These are phyloP conservation scores for Montifringilla adamsi DNA, from an alignment of 2,113 vertebrate genomes.

Conservation along the genomic window DNA sequence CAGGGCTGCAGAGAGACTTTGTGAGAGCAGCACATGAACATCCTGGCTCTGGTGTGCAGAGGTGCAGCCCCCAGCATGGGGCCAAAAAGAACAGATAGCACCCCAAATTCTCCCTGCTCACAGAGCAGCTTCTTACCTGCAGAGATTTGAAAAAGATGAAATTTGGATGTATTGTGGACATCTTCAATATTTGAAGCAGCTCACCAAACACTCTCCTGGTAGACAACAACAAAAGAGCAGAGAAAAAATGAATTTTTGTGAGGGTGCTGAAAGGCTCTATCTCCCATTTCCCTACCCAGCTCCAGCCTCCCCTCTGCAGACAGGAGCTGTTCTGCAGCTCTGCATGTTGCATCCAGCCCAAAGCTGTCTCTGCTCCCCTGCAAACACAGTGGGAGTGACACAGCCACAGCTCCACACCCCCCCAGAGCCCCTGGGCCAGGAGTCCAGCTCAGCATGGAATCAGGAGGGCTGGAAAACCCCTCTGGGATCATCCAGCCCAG, in stretches of 20 bases:
- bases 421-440: fast-evolving
- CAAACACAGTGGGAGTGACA: fast-evolving
- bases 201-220: neutral
- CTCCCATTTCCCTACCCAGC: neutral
- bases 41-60: neutral
- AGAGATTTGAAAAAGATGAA: neutral
- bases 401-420: neutral
- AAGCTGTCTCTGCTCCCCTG: neutral
- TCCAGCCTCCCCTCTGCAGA: neutral
- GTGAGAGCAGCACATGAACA: neutral
- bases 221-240: neutral
- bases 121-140: neutral
- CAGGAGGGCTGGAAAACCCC: neutral
- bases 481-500: neutral
- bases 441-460: neutral
- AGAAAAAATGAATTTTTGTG: neutral
- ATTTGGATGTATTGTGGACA: neutral
- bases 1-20: neutral
- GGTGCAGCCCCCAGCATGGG: neutral
- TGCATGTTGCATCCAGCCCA: neutral
- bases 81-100: neutral
- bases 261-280: neutral
- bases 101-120: neutral
- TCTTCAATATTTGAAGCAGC: neutral
- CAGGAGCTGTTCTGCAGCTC: neutral